These are phyloP conservation scores for Dorcus hopei DNA, from an alignment of 2,888 invertebrate genomes.

Conservation along the genomic window DNA sequence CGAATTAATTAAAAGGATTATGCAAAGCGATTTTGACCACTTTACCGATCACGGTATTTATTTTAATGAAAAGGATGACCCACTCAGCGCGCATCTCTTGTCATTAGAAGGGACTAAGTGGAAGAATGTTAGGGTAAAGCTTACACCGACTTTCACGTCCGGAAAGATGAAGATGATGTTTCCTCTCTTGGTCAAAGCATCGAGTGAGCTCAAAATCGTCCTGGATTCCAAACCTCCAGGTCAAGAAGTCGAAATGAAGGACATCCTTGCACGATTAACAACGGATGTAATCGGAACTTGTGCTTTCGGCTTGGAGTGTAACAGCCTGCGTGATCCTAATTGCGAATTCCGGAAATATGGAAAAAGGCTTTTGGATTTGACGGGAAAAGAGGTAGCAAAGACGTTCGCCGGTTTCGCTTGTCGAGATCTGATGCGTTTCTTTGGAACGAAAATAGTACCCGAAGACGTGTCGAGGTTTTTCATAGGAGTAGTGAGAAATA, in stretches of 20 bases:
- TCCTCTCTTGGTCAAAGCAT: conserved; percentile 10
- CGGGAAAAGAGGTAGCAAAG: conserved; percentile 14
- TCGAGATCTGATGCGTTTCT: conserved; percentile 20
- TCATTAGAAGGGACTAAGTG: conserved; percentile 55
- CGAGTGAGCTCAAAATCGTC: conserved; percentile 5
- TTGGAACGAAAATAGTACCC: conserved; percentile 20
- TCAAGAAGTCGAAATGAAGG: conserved; percentile 5
- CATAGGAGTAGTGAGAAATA: conserved; percentile 30
- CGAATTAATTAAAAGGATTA: conserved; percentile 40
- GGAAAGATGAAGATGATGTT: conserved; percentile 27
- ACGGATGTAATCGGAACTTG: conserved; percentile 11
- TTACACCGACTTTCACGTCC: conserved; percentile 23
- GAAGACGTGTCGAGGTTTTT: conserved; percentile 36
- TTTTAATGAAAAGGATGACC: conserved; percentile 56
- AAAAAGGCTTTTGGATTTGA: conserved; percentile 5
- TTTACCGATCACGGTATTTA: conserved; percentile 61
- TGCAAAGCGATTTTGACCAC: conserved; percentile 56
- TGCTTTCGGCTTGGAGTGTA: conserved; percentile 13
- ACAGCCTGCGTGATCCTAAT: conserved; percentile 9
- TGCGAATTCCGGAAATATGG: conserved; percentile 10
- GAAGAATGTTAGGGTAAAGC: conserved; percentile 43
- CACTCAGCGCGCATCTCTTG: conserved; percentile 57
- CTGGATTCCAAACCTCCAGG: neutral
- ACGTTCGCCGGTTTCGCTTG: conserved; percentile 10
- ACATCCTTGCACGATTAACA: conserved; percentile 9